These are phyloP conservation scores for Diadophis punctatus DNA, from an alignment of 2,113 vertebrate species.

Conservation along the genomic window DNA sequence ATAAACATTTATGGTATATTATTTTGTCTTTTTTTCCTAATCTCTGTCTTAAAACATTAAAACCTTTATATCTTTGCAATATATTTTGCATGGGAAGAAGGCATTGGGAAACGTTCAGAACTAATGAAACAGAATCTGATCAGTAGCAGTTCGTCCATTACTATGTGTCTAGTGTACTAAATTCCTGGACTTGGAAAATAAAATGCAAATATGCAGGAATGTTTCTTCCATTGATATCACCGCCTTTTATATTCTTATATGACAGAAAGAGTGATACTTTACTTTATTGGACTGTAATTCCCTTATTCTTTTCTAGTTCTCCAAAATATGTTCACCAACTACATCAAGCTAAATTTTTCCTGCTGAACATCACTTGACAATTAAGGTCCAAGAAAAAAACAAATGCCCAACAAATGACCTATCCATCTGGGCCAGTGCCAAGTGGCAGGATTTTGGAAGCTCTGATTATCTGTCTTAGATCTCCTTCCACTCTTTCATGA, in stretches of 20 bases:
- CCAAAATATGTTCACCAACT: not conserved
- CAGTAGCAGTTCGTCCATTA: not conserved
- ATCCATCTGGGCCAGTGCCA: not conserved
- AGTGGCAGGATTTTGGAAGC: not conserved
- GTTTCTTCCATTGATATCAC: not conserved
- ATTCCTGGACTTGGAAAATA: not conserved
- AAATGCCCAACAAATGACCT: not conserved
- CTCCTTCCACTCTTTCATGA: not conserved
- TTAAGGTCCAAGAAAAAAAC: not conserved
- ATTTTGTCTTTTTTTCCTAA: not conserved
- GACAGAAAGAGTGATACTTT: not conserved
- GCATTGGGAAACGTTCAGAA: not conserved
- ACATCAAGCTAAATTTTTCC: not conserved
- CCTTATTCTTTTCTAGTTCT: not conserved
- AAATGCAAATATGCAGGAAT: not conserved
- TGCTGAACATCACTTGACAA: not conserved
- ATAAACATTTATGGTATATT: conserved; percentile 19
- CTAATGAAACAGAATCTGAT: not conserved
- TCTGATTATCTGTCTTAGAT: not conserved
- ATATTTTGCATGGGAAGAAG: not conserved
- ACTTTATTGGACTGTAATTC: not conserved
- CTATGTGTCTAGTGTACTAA: not conserved
- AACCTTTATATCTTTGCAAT: not conserved
- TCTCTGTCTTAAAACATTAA: not conserved
- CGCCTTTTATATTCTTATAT: not conserved